These are phyloP conservation scores for Elegia similella DNA, from an alignment of 2,888 invertebrate genomes.

Conservation along the genomic window DNA sequence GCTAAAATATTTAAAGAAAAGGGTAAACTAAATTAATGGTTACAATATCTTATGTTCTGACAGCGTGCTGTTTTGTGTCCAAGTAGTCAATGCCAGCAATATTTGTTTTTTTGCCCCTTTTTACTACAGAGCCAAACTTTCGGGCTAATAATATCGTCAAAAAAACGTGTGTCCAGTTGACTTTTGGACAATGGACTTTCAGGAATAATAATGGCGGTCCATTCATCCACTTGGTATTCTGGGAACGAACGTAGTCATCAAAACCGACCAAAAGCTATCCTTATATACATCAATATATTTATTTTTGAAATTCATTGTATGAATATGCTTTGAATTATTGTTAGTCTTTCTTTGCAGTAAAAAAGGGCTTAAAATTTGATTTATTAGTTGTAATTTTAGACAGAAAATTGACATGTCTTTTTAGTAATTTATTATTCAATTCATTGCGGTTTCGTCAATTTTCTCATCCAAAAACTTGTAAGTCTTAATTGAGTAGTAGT, in stretches of 20 bases:
- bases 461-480: conserved; percentile 32
- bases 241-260: too few species aligned
- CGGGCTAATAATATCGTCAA: background rate
- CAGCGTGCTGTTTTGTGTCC: conserved; percentile 59
- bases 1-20: conserved; percentile 41
- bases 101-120: background rate
- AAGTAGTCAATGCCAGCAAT: conserved; percentile 12
- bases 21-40: conserved; percentile 49
- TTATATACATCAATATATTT: too few species aligned
- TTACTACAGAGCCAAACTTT: background rate
- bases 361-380: conserved; percentile 20
- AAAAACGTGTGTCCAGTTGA: background rate
- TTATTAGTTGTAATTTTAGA: conserved; percentile 31
- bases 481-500: conserved; percentile 40
- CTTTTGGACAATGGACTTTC: too few species aligned
- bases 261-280: too few species aligned
- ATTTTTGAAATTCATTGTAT: too few species aligned
- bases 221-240: too few species aligned
- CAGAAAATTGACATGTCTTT: conserved; percentile 35
- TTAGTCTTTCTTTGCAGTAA: background rate
- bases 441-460: conserved; percentile 26
- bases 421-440: conserved; percentile 2
- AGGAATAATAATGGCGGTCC: too few species aligned
- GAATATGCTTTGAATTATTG: background rate
- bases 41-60: conserved; percentile 57